These are phyloP conservation scores for Subacronicta megacephala DNA, from an alignment of 2,888 invertebrate species.

Conservation along the genomic window DNA sequence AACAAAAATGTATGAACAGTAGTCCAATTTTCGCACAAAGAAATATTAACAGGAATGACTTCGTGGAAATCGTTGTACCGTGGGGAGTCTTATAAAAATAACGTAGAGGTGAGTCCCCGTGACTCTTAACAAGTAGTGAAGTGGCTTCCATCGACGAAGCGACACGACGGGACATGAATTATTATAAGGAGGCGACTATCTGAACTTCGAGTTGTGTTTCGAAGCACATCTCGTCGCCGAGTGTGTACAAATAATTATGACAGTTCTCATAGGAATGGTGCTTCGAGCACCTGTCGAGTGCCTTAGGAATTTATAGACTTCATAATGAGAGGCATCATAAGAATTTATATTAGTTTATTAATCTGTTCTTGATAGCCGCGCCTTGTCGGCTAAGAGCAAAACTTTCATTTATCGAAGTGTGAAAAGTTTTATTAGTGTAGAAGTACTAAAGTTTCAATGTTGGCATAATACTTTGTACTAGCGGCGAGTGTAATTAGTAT, in stretches of 20 bases:
- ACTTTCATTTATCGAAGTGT: constrained; percentile 38
- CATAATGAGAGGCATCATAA: constrained; percentile 52
- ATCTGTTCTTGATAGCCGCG: constrained; percentile 48
- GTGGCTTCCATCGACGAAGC: constrained; percentile 73
- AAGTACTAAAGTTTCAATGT: constrained; percentile 26
- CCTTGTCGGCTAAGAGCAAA: constrained; percentile 35
- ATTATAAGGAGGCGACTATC: constrained; percentile 73
- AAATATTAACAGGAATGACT: constrained; percentile 43
- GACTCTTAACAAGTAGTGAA: constrained; percentile 79
- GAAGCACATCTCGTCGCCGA: constrained; percentile 67
- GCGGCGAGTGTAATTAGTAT: constrained; percentile 9
- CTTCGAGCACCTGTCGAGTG: constrained; percentile 69
- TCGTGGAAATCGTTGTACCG: constrained; percentile 45
- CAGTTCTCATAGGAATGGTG: constrained; percentile 78
- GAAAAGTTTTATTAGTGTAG: constrained; percentile 30
- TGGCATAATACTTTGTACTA: constrained; percentile 18
- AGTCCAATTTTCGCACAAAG: constrained; percentile 28
- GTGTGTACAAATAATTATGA: constrained; percentile 82
- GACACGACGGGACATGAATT: constrained; percentile 75
- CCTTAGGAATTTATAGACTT: constrained; percentile 54
- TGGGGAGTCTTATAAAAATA: constrained; percentile 71
- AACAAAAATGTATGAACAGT: constrained; percentile 19
- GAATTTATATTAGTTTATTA: constrained; percentile 57
- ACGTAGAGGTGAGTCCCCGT: constrained; percentile 71
- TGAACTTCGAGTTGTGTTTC: constrained; percentile 79